A percentile compares a stretch with the other conserved stretches of the same genome.
These are phyloP conservation scores for Halcyon malimbica DNA, from an alignment of 2,113 vertebrate species.

Conservation along the genomic window DNA sequence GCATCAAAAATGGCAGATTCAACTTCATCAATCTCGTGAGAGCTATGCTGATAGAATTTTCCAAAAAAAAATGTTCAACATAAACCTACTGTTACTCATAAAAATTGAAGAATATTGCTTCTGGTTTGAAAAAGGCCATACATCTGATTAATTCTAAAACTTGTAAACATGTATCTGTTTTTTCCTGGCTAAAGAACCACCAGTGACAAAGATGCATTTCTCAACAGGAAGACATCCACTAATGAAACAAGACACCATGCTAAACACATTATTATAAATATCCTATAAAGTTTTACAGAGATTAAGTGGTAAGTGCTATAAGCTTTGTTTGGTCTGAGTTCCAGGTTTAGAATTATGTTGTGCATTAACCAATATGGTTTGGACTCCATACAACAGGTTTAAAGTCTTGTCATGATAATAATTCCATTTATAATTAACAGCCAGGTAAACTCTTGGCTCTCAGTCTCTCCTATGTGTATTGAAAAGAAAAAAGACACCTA, in stretches of 20 bases:
- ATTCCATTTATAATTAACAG: not conserved
- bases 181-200: not conserved
- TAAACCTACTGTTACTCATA: not conserved
- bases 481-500: not conserved
- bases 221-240: not conserved
- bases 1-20: not conserved
- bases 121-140: not conserved
- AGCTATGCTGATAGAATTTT: not conserved
- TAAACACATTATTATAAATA: not conserved
- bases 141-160: not conserved
- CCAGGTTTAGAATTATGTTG: not conserved
- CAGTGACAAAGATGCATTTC: not conserved
- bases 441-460: not conserved
- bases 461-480: not conserved
- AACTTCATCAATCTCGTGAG: not conserved
- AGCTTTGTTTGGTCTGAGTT: not conserved
- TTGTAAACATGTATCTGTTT: not conserved
- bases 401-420: not conserved
- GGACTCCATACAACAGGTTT: not conserved
- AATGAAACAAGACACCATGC: not conserved
- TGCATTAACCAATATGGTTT: not conserved
- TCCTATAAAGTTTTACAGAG: not conserved
- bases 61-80: not conserved
- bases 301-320: not conserved
- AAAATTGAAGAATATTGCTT: not conserved